Evolutionary conservation across 2,113 vertebrate species (phyloP).

Genomic region (Prionailurus viverrinus): DNA sequence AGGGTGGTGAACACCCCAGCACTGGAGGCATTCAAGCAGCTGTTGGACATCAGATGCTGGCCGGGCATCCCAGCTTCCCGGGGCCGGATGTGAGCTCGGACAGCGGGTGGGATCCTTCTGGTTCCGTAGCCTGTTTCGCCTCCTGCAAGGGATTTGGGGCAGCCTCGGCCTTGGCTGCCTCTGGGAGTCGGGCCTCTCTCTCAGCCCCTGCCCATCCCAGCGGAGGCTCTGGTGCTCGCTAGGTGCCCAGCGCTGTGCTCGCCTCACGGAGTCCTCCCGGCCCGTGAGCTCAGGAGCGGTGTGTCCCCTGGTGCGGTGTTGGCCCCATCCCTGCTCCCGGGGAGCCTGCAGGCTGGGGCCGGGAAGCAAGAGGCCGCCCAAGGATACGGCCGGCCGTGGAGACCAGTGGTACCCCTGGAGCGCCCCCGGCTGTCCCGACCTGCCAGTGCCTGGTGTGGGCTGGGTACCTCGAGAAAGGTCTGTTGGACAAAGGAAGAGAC

Average conservation of each 20-base stretch:
- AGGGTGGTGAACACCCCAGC: neutral
- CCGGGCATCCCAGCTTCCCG: neutral
- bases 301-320: fast-evolving
- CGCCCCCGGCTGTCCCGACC: neutral
- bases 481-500: neutral
- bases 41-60: neutral
- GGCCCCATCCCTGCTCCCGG: fast-evolving
- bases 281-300: neutral
- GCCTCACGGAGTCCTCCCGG: neutral
- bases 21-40: neutral
- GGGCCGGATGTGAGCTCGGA: neutral
- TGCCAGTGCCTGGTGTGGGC: neutral
- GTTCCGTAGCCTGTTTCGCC: too few relatives aligned
- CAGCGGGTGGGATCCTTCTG: neutral
- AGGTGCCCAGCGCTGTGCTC: fast-evolving
- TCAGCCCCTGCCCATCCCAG: neutral
- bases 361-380: neutral
- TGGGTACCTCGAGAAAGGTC: neutral
- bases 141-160: neutral
- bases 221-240: neutral
- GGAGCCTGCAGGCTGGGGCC: neutral
- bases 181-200: neutral
- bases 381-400: neutral
- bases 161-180: neutral
- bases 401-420: neutral